phyloP scores from a whole-genome alignment of 2,888 invertebrate species.

The Meiosimyza platycephala region DNA sequence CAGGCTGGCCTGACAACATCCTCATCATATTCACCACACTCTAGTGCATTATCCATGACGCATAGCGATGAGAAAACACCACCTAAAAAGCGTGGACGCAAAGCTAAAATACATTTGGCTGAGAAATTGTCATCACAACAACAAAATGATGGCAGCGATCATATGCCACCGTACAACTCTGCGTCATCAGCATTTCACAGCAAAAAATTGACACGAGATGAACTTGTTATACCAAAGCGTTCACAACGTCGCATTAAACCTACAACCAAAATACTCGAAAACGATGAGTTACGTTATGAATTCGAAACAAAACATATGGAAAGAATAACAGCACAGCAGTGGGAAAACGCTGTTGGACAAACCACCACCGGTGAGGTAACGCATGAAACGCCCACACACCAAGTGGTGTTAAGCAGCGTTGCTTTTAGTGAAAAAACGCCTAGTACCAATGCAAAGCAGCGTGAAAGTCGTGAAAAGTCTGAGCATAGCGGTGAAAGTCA shows the following conservation, averaged over 20 bases:
- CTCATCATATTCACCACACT: background rate
- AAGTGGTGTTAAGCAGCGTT: slow-evolving; percentile 24
- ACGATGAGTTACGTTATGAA: slow-evolving; percentile 73
- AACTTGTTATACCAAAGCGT: slow-evolving; percentile 63
- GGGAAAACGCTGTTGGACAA: slow-evolving; percentile 45
- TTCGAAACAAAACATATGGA: slow-evolving; percentile 72
- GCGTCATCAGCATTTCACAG: slow-evolving; percentile 10
- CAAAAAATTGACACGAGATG: slow-evolving; percentile 28
- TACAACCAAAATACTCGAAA: slow-evolving; percentile 75
- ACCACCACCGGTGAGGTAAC: slow-evolving; percentile 35
- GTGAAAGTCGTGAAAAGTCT: slow-evolving; percentile 41
- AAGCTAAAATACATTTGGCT: slow-evolving; percentile 54
- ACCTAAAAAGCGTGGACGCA: slow-evolving; percentile 65
- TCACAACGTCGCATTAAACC: slow-evolving; percentile 74
- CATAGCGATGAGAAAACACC: slow-evolving; percentile 57
- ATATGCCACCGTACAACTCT: slow-evolving; percentile 39
- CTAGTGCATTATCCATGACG: background rate
- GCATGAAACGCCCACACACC: slow-evolving; percentile 53
- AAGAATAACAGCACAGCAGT: slow-evolving; percentile 66
- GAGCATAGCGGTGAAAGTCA: slow-evolving; percentile 47
- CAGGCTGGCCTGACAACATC: background rate
- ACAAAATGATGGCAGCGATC: slow-evolving; percentile 25
- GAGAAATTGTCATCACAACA: slow-evolving; percentile 22
- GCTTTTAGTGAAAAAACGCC: slow-evolving; percentile 46
- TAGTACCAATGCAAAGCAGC: slow-evolving; percentile 28